Evolutionary conservation across 1,140 invertebrate species (phyloP).

Genomic region (Bombus waltoni): DNA sequence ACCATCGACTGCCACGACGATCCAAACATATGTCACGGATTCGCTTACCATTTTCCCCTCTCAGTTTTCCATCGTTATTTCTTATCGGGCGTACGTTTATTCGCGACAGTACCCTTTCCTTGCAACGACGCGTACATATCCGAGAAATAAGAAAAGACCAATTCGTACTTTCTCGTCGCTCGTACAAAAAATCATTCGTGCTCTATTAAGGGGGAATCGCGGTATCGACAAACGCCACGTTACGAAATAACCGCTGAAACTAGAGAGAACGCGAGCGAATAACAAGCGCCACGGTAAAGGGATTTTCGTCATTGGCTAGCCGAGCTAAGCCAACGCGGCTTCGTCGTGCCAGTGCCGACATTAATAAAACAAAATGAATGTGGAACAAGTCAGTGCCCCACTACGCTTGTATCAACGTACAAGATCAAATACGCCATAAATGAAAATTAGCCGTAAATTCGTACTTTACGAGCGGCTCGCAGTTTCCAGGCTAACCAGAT

Average conservation of each 20-base stretch:
- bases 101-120: neutral
- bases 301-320: neutral
- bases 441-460: slow-evolving; percentile 39
- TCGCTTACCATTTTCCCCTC: no score
- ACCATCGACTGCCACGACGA: no score
- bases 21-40: neutral
- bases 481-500: neutral
- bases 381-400: neutral
- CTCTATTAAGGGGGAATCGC: no score
- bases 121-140: no score
- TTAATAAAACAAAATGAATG: slow-evolving; percentile 15
- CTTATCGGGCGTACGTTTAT: neutral
- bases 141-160: no score
- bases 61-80: no score
- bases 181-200: no score
- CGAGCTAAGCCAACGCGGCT: neutral
- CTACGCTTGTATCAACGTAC: neutral
- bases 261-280: neutral
- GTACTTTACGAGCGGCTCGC: neutral
- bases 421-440: slow-evolving; percentile 29
- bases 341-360: neutral
- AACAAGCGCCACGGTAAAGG: neutral
- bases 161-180: no score
- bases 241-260: neutral
- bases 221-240: no score